Evolutionary conservation across 2,113 vertebrate species (phyloP).

Genomic region (Microtus montanus): DNA sequence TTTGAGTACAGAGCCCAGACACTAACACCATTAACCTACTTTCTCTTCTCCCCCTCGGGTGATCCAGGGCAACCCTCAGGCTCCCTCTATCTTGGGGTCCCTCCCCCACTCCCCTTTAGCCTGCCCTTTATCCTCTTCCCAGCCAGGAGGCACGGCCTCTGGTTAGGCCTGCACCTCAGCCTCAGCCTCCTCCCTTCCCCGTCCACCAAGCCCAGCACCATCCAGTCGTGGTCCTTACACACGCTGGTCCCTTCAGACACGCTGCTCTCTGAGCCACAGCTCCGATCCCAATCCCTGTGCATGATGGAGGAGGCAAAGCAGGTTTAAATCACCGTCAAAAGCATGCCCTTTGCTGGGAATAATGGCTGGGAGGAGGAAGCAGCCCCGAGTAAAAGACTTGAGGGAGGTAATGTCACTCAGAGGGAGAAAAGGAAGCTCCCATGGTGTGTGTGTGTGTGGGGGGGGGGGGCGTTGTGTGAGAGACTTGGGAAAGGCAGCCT

Average conservation of each 20-base stretch:
- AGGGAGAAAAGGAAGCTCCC: not conserved
- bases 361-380: not conserved
- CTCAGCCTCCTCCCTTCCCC: not conserved
- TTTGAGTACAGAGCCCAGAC: not conserved
- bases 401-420: not conserved
- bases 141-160: not conserved
- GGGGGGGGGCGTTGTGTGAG: not conserved
- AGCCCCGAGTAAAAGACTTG: not conserved
- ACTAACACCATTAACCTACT: not conserved
- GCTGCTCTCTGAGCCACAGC: not conserved
- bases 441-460: not conserved
- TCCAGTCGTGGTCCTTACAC: not conserved
- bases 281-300: not conserved
- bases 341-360: slow-evolving; percentile 10
- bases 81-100: not conserved
- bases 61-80: not conserved
- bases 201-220: not conserved
- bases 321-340: not conserved
- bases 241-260: fast-evolving
- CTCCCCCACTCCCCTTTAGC: too few relatives aligned
- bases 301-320: not conserved
- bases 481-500: not conserved
- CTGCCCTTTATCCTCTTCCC: not conserved
- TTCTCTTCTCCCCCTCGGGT: not conserved
- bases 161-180: too few relatives aligned